These are phyloP conservation scores for Timema cristinae DNA, from an alignment of 2,888 invertebrate species.

Conservation along the genomic window DNA sequence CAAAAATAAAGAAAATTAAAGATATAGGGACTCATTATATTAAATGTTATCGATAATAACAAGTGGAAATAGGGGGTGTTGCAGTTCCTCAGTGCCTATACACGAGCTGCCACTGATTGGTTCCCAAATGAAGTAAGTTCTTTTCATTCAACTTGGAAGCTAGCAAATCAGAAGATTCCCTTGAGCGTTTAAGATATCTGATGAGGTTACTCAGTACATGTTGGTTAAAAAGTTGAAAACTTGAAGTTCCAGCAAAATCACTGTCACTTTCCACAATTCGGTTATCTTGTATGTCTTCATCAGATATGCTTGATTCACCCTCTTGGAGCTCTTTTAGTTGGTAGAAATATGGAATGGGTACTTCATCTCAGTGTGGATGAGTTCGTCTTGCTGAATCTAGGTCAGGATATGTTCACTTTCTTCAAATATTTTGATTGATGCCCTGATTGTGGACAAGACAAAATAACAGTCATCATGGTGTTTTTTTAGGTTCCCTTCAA, in stretches of 20 bases:
- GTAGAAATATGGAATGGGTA: not conserved
- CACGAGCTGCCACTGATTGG: too few species aligned
- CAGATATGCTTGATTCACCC: not conserved
- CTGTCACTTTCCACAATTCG: not conserved
- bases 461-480: too few species aligned
- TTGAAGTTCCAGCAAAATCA: slow-evolving; percentile 8
- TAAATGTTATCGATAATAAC: too few species aligned
- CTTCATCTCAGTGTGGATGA: not conserved
- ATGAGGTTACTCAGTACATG: not conserved
- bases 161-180: not conserved
- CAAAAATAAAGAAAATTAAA: too few species aligned
- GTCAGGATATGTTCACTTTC: not conserved
- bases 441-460: too few species aligned
- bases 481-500: too few species aligned
- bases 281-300: not conserved
- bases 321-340: not conserved
- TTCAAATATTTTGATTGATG: not conserved
- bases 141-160: not conserved
- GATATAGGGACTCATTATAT: too few species aligned
- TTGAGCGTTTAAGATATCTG: not conserved
- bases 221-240: not conserved
- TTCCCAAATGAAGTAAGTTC: not conserved
- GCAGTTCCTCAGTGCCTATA: too few species aligned
- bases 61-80: too few species aligned
- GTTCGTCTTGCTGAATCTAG: slow-evolving; percentile 1